Conservation (phyloP, 53 echinoderm and acorn worm species). For the Henricia sp. region DNA sequence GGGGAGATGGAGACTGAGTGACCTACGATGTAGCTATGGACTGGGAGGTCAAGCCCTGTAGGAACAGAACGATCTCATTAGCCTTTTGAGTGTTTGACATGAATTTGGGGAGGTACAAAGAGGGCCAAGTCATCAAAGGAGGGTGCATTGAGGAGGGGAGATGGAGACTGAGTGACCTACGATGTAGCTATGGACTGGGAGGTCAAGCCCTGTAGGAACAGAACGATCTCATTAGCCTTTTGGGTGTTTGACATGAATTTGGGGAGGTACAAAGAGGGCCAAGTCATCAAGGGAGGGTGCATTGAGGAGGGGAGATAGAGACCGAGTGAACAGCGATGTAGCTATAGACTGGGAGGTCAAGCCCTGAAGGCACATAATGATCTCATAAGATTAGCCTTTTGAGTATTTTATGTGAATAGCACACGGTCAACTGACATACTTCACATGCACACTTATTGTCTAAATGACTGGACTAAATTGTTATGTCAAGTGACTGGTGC, state of each 20-base stretch:
- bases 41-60: slow-evolving; percentile 77
- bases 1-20: no score
- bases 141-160: no score
- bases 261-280: slow-evolving; percentile 78
- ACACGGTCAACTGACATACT: no score
- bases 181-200: slow-evolving; percentile 81
- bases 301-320: no score
- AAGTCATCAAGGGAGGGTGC: slow-evolving; percentile 60
- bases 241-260: no score
- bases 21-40: slow-evolving; percentile 73
- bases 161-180: slow-evolving; percentile 35
- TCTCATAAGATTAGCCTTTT: no score
- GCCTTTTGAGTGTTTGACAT: neutral
- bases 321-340: slow-evolving; percentile 56
- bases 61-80: no score
- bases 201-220: slow-evolving; percentile 68
- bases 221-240: neutral
- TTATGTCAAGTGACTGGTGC: no score
- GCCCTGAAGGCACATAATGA: slow-evolving; percentile 33
- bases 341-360: slow-evolving; percentile 85
- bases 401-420: neutral
- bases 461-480: no score
- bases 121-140: no score
- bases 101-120: no score
- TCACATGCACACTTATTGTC: no score